Percentiles rank a stretch among this genome's conserved stretches.
Evolutionary conservation across 2,797 vertebrate species (phyloP).

Genomic region (Bufotes viridis): DNA sequence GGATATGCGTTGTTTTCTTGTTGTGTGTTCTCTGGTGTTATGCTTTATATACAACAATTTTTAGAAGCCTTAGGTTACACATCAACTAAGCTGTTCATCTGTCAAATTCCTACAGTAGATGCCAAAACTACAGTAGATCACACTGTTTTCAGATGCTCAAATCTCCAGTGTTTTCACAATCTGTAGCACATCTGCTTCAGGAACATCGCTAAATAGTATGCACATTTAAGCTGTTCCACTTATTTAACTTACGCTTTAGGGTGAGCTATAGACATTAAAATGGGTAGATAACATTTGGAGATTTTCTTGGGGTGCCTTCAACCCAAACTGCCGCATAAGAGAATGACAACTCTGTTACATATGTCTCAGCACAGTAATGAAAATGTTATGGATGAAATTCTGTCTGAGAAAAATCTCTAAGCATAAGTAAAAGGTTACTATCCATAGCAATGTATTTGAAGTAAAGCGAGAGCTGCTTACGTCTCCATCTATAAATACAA

Average conservation of each 20-base stretch:
- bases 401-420: not conserved
- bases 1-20: not conserved
- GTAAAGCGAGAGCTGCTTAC: not conserved
- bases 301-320: not conserved
- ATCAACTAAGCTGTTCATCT: constrained; percentile 27
- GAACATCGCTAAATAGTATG: constrained; percentile 29
- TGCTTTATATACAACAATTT: constrained; percentile 14
- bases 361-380: not conserved
- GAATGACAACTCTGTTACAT: not conserved
- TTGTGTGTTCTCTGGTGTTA: not conserved
- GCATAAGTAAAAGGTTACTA: constrained; percentile 3
- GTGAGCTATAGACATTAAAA: constrained; percentile 10
- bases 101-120: constrained; percentile 27
- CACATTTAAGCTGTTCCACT: constrained; percentile 14
- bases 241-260: not conserved
- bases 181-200: constrained; percentile 32
- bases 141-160: constrained; percentile 27
- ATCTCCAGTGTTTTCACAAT: constrained; percentile 37
- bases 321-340: not conserved
- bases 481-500: constrained; percentile 17
- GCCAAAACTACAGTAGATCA: constrained; percentile 4
- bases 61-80: constrained; percentile 29
- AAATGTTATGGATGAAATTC: constrained; percentile 24
- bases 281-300: constrained; percentile 3
- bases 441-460: not conserved